Percentiles rank a stretch among this genome's conserved stretches.
Conservation (phyloP, 2,797 vertebrate genomes). For the Thalassophryne amazonica region DNA sequence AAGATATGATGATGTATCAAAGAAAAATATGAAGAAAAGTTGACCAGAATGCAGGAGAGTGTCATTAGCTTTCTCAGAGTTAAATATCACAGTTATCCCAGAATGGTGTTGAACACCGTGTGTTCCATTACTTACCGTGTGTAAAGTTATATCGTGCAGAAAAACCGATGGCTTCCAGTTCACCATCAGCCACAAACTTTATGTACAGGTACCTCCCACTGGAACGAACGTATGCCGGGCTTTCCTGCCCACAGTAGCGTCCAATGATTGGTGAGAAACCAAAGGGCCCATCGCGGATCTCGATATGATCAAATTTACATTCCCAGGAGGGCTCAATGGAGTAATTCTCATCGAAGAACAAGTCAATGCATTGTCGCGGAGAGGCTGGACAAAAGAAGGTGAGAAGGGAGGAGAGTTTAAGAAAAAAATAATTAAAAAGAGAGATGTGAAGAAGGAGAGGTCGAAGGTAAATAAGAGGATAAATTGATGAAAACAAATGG, state of each 20-base stretch:
- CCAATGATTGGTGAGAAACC: constrained; percentile 96
- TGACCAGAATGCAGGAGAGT: too few relatives aligned
- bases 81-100: too few relatives aligned
- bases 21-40: too few relatives aligned
- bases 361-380: constrained; percentile 94
- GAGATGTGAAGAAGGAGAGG: not conserved
- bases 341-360: constrained; percentile 94
- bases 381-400: constrained; percentile 79
- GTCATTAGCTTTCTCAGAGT: too few relatives aligned
- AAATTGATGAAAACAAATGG: not conserved
- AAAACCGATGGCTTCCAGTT: constrained; percentile 95
- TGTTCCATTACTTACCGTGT: constrained; percentile 80
- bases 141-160: constrained; percentile 97
- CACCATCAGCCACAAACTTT: constrained; percentile 97
- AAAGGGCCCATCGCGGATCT: constrained; percentile 97
- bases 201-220: constrained; percentile 97
- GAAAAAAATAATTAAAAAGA: too few relatives aligned
- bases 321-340: constrained; percentile 98
- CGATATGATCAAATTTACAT: constrained; percentile 98
- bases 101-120: too few relatives aligned
- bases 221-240: constrained; percentile 90
- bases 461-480: not conserved
- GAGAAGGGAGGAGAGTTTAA: not conserved
- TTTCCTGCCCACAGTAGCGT: constrained; percentile 94
- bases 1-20: too few relatives aligned